A percentile compares a stretch with the other conserved stretches of the same genome.
Evolutionary conservation across 2,888 invertebrate genomes (phyloP).

Genomic region (Scaptomyza polygonia): DNA sequence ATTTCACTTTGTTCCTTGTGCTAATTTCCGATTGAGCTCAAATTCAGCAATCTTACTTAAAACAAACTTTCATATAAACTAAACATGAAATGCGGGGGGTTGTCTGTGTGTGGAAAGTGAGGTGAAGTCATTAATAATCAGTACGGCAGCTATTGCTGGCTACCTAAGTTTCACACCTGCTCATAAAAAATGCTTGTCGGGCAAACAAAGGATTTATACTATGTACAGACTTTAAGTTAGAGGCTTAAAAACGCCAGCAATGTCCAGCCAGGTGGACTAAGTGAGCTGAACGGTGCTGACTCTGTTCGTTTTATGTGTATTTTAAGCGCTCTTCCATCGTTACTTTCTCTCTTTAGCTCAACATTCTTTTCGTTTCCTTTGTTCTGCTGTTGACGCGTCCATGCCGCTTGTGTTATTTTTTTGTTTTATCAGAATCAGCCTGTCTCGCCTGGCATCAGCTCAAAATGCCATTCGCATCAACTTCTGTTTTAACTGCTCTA

Average conservation of each 20-base stretch:
- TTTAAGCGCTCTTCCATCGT: constrained; percentile 21
- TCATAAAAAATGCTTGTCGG: constrained; percentile 15
- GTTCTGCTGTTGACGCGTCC: constrained; percentile 14
- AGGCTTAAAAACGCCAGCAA: constrained; percentile 9
- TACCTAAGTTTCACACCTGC: not conserved
- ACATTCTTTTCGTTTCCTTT: not conserved
- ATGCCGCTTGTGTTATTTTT: constrained; percentile 39
- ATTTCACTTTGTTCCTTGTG: not conserved
- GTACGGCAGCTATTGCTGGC: not conserved
- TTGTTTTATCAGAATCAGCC: constrained; percentile 30
- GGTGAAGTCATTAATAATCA: not conserved
- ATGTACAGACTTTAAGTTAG: constrained; percentile 7
- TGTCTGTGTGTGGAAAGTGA: not conserved
- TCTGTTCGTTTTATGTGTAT: constrained; percentile 46
- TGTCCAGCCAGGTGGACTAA: constrained; percentile 1
- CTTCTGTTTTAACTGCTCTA: constrained; percentile 39
- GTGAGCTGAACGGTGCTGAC: not conserved
- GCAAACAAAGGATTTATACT: constrained; percentile 11
- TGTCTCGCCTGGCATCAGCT: constrained; percentile 47
- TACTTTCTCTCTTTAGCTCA: not conserved
- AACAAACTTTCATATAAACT: not conserved
- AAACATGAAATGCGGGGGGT: not conserved
- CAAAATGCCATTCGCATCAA: constrained; percentile 44
- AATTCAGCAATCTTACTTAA: not conserved
- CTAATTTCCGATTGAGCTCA: not conserved